Base-by-base conservation (phyloP, 1,140 invertebrate species). In the Nephotettix cincticeps region DNA sequence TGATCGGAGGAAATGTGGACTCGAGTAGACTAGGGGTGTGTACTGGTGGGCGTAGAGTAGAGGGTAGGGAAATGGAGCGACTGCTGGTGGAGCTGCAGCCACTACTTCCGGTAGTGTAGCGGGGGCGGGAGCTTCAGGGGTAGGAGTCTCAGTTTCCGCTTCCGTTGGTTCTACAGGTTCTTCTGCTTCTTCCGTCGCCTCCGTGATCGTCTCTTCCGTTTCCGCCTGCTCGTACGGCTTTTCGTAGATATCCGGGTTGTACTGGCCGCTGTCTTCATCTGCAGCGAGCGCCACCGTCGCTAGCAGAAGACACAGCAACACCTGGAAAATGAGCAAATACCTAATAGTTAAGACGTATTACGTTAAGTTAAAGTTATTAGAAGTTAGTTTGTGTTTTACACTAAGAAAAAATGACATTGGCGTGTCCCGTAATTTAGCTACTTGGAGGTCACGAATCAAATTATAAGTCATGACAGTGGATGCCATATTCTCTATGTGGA, bases 181-280 rank as follows among this genome's bases (percentile, higher is more conserved):
- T 23, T 30, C 19, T 14, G 32, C 23, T 29, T 58, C 56, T 21
- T 47, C 23, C 30, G 69, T 30, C n/a, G 21, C 63, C 17, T 28
- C 25, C 6, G 58, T 9, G 28, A 19, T 17, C 14, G 25, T 40
- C 36, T 1, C 29, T 23, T 47, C 58, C 43, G 21, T 51, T 6
- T 17, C 61, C n/a, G 58, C 1, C n/a, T 27, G 17, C 36, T 71
- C 30, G 36, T 67, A 68, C n/a, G 70, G 70, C 27, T 71, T 68
- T 30, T 71, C 70, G 47, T 71, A 68, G 23, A 56, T 32, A 0
- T 71, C 65, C 11, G 70, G 64, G 32, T 58, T 67, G 45, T 71
- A 71, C 29, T 47, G 45, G 27, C 70, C 70, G 40, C 64, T 65
- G 17, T 71, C 64, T 54, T 65, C 70, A 27, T 67, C 64, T 13